Percentiles rank a stretch among this genome's conserved stretches.
phyloP scores from a whole-genome alignment of 2,888 invertebrate species.

The Erebia aethiops region DNA sequence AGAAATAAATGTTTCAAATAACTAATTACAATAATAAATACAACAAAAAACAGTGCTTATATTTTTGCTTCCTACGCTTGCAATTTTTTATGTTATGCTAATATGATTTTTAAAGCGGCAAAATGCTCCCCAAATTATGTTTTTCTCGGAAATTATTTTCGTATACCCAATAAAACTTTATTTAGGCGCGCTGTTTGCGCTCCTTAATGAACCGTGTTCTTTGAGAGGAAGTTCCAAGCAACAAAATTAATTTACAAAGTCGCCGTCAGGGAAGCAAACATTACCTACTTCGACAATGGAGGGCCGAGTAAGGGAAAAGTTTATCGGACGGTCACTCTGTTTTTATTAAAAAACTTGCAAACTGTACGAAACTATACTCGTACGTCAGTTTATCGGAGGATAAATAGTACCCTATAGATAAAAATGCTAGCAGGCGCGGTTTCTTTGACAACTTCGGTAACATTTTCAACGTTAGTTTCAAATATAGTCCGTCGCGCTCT shows the following conservation, averaged over 20 bases:
- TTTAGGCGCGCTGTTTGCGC: slow-evolving; percentile 29
- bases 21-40: too few species aligned
- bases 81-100: background rate
- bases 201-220: slow-evolving; percentile 36
- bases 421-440: too few species aligned
- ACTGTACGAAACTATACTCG: background rate
- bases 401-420: background rate
- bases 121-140: background rate
- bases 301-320: slow-evolving; percentile 12
- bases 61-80: background rate
- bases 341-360: slow-evolving; percentile 19
- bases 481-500: too few species aligned
- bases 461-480: too few species aligned
- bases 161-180: slow-evolving; percentile 29
- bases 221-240: slow-evolving; percentile 34
- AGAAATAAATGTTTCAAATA: too few species aligned
- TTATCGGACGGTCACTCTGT: slow-evolving; percentile 11
- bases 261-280: slow-evolving; percentile 35
- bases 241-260: slow-evolving; percentile 43
- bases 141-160: slow-evolving; percentile 16
- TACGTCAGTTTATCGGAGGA: background rate
- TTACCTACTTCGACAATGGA: slow-evolving; percentile 35
- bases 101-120: background rate
- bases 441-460: too few species aligned
- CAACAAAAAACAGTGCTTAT: too few species aligned